These are phyloP conservation scores for Synanceia verrucosa DNA, from an alignment of 2,797 vertebrate species.

Conservation along the genomic window DNA sequence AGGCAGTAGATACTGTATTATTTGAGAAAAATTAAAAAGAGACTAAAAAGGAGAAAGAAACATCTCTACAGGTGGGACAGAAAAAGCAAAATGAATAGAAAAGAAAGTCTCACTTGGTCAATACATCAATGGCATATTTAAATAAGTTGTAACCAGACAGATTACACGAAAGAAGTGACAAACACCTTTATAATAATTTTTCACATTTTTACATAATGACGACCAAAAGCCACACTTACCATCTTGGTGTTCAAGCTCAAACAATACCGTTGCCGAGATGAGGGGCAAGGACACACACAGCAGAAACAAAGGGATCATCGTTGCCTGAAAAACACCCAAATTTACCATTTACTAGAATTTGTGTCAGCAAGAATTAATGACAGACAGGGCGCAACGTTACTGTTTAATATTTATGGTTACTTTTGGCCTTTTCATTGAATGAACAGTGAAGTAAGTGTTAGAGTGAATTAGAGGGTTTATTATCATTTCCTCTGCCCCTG, in stretches of 20 bases:
- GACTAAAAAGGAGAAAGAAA: neutral
- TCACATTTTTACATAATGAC: neutral
- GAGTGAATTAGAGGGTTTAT: constrained; percentile 13
- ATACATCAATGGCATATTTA: neutral
- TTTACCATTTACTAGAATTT: neutral
- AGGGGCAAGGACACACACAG: constrained; percentile 87
- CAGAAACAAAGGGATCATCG: constrained; percentile 91
- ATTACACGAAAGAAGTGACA: neutral
- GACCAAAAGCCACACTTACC: constrained; percentile 72
- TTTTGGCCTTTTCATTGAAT: neutral
- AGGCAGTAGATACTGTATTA: too few relatives aligned
- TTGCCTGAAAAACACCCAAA: constrained; percentile 60
- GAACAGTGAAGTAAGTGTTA: constrained; percentile 40
- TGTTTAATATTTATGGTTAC: neutral
- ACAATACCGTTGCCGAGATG: constrained; percentile 78
- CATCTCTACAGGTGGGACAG: neutral
- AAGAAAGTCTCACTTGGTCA: neutral
- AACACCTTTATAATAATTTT: neutral
- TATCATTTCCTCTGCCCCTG: constrained; percentile 10
- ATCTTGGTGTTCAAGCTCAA: constrained; percentile 78
- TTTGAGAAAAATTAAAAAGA: neutral
- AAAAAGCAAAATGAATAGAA: neutral
- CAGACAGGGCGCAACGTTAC: too few relatives aligned
- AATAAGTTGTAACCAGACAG: neutral
- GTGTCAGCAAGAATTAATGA: neutral